These are phyloP conservation scores for Cybosia mesomella DNA, from an alignment of 2,888 invertebrate genomes.

Conservation along the genomic window DNA sequence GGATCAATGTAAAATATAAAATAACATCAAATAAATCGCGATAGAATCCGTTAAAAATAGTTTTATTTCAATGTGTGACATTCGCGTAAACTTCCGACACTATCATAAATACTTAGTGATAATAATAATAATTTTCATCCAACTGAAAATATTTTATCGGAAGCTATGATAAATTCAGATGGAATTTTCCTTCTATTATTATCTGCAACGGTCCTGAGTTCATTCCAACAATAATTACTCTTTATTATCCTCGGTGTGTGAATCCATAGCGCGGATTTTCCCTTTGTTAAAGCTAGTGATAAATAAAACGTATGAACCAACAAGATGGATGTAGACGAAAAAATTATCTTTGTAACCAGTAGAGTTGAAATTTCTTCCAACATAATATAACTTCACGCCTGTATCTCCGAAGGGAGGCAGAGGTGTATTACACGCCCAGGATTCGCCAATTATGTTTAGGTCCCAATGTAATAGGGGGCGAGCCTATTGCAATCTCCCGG, in stretches of 20 bases:
- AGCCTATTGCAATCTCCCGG: too few relatives aligned
- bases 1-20: too few relatives aligned
- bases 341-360: slow-evolving; percentile 19
- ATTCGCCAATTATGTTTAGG: too few relatives aligned
- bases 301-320: slow-evolving; percentile 59
- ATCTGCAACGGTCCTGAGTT: slow-evolving; percentile 54
- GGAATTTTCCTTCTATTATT: slow-evolving; percentile 42
- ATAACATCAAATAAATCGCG: too few relatives aligned
- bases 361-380: slow-evolving; percentile 9
- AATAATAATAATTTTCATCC: slow-evolving; percentile 27
- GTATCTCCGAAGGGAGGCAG: too few relatives aligned
- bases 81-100: too few relatives aligned
- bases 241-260: slow-evolving; percentile 61
- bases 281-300: slow-evolving; percentile 62
- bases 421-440: too few relatives aligned
- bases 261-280: slow-evolving; percentile 55
- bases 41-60: too few relatives aligned
- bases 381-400: too few relatives aligned
- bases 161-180: slow-evolving; percentile 36
- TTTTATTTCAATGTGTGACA: too few relatives aligned
- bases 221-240: slow-evolving; percentile 61
- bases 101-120: slow-evolving; percentile 4
- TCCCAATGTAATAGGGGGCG: too few relatives aligned
- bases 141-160: slow-evolving; percentile 39
- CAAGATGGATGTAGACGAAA: slow-evolving; percentile 53